phyloP scores from a whole-genome alignment of 1,140 invertebrate genomes.

The Chymomyza costata region DNA sequence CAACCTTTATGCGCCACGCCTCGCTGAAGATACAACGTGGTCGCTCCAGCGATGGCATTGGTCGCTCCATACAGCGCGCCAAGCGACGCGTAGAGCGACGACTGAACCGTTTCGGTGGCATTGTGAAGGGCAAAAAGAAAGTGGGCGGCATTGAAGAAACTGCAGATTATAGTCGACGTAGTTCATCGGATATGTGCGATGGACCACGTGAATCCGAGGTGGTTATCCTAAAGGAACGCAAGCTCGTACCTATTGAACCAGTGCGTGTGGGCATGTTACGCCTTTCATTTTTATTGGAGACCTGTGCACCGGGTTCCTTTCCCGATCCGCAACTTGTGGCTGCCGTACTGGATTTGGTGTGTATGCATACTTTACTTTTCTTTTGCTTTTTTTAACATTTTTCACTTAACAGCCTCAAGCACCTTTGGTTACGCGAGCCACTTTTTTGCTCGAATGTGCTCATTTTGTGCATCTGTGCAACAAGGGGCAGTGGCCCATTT shows the following conservation, averaged over 20 bases:
- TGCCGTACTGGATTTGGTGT: conserved; percentile 95
- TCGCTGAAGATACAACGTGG: conserved; percentile 75
- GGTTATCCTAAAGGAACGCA: conserved; percentile 89
- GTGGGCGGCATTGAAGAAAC: conserved; percentile 91
- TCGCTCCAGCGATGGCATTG: conserved; percentile 76
- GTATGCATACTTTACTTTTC: neutral
- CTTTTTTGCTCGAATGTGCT: conserved; percentile 94
- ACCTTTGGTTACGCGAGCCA: conserved; percentile 92
- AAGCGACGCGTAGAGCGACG: conserved; percentile 90
- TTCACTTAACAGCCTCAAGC: conserved; percentile 85
- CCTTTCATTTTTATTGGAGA: conserved; percentile 94
- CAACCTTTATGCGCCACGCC: conserved; percentile 74
- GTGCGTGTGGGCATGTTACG: conserved; percentile 88
- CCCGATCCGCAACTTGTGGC: conserved; percentile 97
- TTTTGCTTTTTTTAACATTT: neutral
- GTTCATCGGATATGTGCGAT: conserved; percentile 88
- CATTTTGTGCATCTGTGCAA: conserved; percentile 98
- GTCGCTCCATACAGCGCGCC: conserved; percentile 84
- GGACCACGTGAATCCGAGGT: conserved; percentile 88
- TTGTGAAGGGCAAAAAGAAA: conserved; percentile 88
- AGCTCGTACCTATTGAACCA: conserved; percentile 83
- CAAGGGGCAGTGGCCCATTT: conserved; percentile 96
- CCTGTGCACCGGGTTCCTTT: conserved; percentile 94
- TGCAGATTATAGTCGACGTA: conserved; percentile 87
- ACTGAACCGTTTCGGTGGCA: conserved; percentile 80